A percentile compares a stretch with the other conserved stretches of the same genome.
Evolutionary conservation across 2,113 vertebrate species (phyloP).

Genomic region (Speoplatyrhinus poulsoni): DNA sequence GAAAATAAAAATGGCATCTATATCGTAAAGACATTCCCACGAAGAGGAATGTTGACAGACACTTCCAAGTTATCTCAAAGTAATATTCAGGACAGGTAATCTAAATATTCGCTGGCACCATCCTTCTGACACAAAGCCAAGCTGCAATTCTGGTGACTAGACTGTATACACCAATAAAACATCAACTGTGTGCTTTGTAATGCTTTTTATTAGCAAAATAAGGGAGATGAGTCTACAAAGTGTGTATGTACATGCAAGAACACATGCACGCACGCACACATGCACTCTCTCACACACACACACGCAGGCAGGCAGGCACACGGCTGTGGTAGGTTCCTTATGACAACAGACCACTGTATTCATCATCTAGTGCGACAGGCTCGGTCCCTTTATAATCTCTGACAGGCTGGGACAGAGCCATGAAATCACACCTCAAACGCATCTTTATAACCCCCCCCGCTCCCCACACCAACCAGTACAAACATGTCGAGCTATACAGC

Average conservation of each 20-base stretch:
- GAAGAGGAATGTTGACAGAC: too few relatives aligned
- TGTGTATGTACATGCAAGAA: slow-evolving; percentile 62
- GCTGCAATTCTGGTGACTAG: too few relatives aligned
- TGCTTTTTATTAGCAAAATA: slow-evolving; percentile 85
- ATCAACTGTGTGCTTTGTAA: slow-evolving; percentile 54
- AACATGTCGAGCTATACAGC: too few relatives aligned
- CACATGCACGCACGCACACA: slow-evolving; percentile 12
- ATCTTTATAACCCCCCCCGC: too few relatives aligned
- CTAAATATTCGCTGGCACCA: too few relatives aligned
- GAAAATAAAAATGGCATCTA: too few relatives aligned
- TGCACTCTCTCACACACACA: not conserved
- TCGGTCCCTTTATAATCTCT: slow-evolving; percentile 10
- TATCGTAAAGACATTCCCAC: too few relatives aligned
- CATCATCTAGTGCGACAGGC: slow-evolving; percentile 31
- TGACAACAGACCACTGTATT: slow-evolving; percentile 37
- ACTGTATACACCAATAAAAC: slow-evolving; percentile 1
- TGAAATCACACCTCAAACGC: not conserved
- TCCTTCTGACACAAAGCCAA: too few relatives aligned
- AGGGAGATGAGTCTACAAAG: slow-evolving; percentile 79
- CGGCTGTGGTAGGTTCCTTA: slow-evolving; percentile 73
- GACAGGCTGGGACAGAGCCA: not conserved
- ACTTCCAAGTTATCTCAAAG: too few relatives aligned
- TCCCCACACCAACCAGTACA: too few relatives aligned
- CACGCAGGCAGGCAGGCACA: slow-evolving; percentile 58
- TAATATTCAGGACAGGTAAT: too few relatives aligned